phyloP scores from a whole-genome alignment of 1,140 invertebrate species.

The Drosophila hydei region DNA sequence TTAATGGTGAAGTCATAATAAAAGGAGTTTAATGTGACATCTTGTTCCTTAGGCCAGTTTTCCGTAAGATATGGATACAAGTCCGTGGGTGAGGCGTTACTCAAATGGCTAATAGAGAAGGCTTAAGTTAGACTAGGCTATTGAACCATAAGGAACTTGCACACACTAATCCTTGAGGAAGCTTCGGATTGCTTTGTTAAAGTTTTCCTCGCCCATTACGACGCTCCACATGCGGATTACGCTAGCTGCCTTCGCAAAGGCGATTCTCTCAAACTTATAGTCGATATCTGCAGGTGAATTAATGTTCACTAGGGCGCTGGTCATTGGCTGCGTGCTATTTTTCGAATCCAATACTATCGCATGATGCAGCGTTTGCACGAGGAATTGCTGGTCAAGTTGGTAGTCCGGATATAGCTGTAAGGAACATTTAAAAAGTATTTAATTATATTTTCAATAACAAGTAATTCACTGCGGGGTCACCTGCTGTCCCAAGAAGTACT shows the following conservation, averaged over 20 bases:
- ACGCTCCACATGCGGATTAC: conserved; percentile 90
- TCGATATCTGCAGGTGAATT: conserved; percentile 82
- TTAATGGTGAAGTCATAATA: conserved; percentile 93
- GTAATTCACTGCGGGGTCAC: conserved; percentile 82
- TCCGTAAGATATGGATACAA: conserved; percentile 32
- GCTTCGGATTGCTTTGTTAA: conserved; percentile 85
- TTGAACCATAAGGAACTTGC: background rate
- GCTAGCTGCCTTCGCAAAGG: conserved; percentile 88
- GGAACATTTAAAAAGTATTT: background rate
- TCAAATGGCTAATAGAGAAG: conserved; percentile 20
- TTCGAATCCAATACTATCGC: conserved; percentile 87
- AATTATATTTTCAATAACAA: too few species aligned
- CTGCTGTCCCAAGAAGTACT: conserved; percentile 85
- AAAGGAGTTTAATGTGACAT: conserved; percentile 38
- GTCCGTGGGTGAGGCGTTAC: conserved; percentile 24
- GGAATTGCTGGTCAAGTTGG: conserved; percentile 85
- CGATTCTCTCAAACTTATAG: conserved; percentile 85
- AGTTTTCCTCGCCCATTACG: conserved; percentile 87
- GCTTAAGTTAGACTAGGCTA: too few species aligned
- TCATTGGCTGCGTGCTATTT: conserved; percentile 86
- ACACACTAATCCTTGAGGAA: conserved; percentile 86
- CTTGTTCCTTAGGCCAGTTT: conserved; percentile 20
- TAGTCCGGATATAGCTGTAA: conserved; percentile 74
- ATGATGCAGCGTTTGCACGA: conserved; percentile 87
- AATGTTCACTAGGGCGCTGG: conserved; percentile 78